These are phyloP conservation scores for Champsocephalus gunnari DNA, from an alignment of 2,797 vertebrate genomes.

Conservation along the genomic window DNA sequence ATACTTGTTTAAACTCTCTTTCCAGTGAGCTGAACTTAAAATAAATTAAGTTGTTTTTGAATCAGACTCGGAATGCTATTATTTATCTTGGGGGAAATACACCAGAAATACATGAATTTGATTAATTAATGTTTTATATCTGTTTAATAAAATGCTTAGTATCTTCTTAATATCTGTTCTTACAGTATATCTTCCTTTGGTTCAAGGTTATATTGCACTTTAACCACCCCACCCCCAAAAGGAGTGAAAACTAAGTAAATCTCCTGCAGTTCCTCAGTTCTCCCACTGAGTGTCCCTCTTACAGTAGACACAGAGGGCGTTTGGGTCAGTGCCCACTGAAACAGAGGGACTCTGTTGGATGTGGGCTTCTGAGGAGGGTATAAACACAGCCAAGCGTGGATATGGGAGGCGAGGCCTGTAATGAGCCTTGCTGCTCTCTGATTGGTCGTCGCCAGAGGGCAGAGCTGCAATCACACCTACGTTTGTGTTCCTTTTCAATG, in stretches of 20 bases:
- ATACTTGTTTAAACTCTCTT: no score
- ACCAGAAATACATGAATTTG: not conserved
- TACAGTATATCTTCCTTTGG: no score
- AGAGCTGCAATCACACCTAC: conserved; percentile 69
- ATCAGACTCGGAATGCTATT: no score
- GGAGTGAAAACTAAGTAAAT: no score
- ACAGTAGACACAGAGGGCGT: conserved; percentile 39
- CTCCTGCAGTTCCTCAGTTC: conserved; percentile 49
- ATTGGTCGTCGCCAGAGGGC: conserved; percentile 67
- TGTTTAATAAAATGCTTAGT: no score
- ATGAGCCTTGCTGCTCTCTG: conserved; percentile 50
- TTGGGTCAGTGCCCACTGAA: conserved; percentile 44
- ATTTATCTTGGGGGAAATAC: not conserved
- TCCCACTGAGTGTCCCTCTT: conserved; percentile 70
- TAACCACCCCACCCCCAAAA: no score
- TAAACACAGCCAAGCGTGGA: conserved; percentile 81
- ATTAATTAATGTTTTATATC: not conserved
- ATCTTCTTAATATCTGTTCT: no score
- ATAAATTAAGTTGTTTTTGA: no score
- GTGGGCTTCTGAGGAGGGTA: conserved; percentile 55
- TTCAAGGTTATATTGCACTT: no score
- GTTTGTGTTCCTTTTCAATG: conserved; percentile 67
- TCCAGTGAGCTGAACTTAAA: no score
- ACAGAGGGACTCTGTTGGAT: conserved; percentile 77
- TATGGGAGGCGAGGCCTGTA: conserved; percentile 68